Conservation (phyloP, 2,888 invertebrate genomes). For the Cheilosia pagana region DNA sequence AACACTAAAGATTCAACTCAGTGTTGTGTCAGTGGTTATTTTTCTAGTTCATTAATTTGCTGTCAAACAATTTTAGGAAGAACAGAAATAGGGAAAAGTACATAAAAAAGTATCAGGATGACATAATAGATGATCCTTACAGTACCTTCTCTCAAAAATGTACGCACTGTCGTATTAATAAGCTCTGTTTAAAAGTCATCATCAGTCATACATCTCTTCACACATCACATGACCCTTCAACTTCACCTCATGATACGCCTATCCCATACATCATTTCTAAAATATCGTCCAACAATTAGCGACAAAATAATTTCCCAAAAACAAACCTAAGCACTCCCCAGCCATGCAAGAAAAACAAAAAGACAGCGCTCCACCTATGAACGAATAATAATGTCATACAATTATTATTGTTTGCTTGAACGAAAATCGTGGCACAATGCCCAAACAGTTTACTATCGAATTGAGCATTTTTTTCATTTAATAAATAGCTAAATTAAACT, state of each 20-base stretch:
- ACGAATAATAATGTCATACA: constrained; percentile 9
- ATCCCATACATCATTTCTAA: constrained; percentile 17
- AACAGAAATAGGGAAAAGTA: too few relatives aligned
- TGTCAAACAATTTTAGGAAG: too few relatives aligned
- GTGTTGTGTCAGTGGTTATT: too few relatives aligned
- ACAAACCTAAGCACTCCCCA: neutral
- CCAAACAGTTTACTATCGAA: constrained; percentile 17
- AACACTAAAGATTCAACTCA: too few relatives aligned
- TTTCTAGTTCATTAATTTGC: too few relatives aligned
- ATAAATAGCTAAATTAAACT: constrained; percentile 11
- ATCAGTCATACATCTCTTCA: too few relatives aligned
- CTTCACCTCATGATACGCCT: constrained; percentile 1
- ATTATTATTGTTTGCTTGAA: constrained; percentile 6
- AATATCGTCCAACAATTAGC: neutral
- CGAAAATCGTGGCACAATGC: constrained; percentile 38
- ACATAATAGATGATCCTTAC: too few relatives aligned
- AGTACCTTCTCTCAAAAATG: too few relatives aligned
- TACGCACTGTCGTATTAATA: too few relatives aligned
- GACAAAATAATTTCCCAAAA: neutral
- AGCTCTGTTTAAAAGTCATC: too few relatives aligned
- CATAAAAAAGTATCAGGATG: too few relatives aligned
- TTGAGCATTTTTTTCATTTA: neutral
- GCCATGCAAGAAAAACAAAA: neutral
- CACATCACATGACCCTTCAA: too few relatives aligned
- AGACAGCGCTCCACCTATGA: neutral